These are phyloP conservation scores for Columba livia DNA, from an alignment of 2,113 vertebrate species.

Conservation along the genomic window DNA sequence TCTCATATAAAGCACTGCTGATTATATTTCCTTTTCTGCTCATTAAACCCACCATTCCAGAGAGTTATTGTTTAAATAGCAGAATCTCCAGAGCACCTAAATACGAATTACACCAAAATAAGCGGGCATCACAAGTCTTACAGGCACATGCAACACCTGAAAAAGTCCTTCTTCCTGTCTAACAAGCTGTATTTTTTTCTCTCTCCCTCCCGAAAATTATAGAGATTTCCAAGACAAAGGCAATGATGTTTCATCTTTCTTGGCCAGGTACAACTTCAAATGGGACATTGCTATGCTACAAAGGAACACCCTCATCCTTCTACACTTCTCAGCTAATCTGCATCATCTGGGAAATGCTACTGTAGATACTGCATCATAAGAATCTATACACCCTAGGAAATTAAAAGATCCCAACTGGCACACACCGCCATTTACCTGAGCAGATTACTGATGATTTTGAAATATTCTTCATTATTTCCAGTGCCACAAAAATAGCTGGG, in stretches of 20 bases:
- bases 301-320: not conserved
- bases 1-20: not conserved
- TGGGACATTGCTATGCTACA: not conserved
- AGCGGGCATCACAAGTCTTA: not conserved
- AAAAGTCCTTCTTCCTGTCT: not conserved
- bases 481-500: not conserved
- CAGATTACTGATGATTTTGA: not conserved
- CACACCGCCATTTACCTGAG: not conserved
- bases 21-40: constrained; percentile 32
- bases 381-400: not conserved
- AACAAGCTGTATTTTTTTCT: not conserved
- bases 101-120: not conserved
- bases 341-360: not conserved
- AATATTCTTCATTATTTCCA: not conserved
- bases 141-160: not conserved
- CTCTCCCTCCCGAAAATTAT: not conserved
- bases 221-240: not conserved
- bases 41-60: not conserved
- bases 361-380: not conserved
- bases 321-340: not conserved
- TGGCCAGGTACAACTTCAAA: not conserved
- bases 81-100: constrained; percentile 5
- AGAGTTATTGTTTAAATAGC: constrained; percentile 22
- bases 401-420: not conserved
- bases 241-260: not conserved